Base-by-base conservation (phyloP, 23 tunicate genomes). In the Ascidia mentula region DNA sequence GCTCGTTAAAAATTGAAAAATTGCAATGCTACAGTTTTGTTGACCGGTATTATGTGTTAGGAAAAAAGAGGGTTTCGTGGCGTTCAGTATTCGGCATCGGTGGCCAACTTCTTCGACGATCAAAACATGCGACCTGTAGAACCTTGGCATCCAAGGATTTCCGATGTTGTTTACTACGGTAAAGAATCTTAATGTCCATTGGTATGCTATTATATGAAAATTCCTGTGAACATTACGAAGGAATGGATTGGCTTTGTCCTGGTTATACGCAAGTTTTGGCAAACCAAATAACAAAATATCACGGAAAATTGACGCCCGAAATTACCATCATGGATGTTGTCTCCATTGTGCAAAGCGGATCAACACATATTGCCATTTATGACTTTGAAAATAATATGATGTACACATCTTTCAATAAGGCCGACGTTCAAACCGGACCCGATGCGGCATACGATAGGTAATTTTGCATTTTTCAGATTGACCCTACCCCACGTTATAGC, bases 231-330 rank as follows among this genome's bases (percentile, higher is more conserved):
- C 17, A 17, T 45, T 17, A 45, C 18, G 17, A 35, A 91, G 98
- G 98, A 0, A 84, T 95, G 95, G 98, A 91, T 65, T 95, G 98
- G 98, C 77, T 89, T 9, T 95, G 98, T 73, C 95, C 95, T n/a
- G 88, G 91, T 22, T 95, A 85, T 85, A 89, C 71, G 37, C 81
- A 81, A 38, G 83, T 80, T 0, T 22, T 94, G 22, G 82, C 95
- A 0, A 75, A 88, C 12, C 87, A 90, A 46, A 40, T 94, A 22
- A 60, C 80, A 59, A 90, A 91, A 39, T 79, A 94, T 45, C 79
- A 88, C 82, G 98, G 98, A 32, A 80, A 84, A 34, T 32, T 94
- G 36, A 88, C 98, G 6, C 83, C 98, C 4, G 98, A 88, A 46
- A 76, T 74, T 31, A 79, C 94, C 0, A 72, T 88, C 32, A 69